Percentiles rank a stretch among this genome's conserved stretches.
Evolutionary conservation across 2,888 invertebrate genomes (phyloP).

Genomic region (Cosmia pyralina): DNA sequence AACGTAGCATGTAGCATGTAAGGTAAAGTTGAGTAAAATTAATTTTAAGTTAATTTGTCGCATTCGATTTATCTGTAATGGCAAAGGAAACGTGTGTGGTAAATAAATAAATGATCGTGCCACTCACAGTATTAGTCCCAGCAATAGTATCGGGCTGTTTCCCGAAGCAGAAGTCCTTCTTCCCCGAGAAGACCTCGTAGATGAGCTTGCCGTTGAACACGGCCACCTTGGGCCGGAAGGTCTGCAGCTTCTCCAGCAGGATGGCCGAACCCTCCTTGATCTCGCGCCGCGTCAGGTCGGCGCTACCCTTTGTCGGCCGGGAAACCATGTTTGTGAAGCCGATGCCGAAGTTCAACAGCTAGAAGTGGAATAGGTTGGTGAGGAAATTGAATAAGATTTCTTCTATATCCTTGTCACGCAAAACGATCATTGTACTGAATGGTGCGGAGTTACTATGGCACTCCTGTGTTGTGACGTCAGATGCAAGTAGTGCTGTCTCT

Average conservation of each 20-base stretch:
- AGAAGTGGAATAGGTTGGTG: conserved; percentile 47
- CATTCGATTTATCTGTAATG: no score
- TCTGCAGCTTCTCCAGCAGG: conserved; percentile 96
- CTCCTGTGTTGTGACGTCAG: neutral
- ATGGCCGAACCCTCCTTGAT: conserved; percentile 98
- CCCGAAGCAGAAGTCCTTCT: conserved; percentile 99
- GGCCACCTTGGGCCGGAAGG: conserved; percentile 98
- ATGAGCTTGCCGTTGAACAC: conserved; percentile 99
- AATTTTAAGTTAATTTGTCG: no score
- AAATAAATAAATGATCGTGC: no score
- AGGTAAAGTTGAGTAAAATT: no score
- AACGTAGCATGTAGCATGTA: no score
- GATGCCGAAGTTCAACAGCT: conserved; percentile 97
- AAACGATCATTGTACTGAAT: neutral
- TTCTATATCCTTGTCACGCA: no score
- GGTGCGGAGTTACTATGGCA: no score
- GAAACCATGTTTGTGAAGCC: conserved; percentile 99
- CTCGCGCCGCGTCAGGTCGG: conserved; percentile 97
- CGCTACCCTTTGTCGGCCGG: conserved; percentile 98
- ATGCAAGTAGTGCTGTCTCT: neutral
- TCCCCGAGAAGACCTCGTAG: conserved; percentile 99
- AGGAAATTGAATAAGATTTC: neutral
- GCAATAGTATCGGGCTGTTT: conserved; percentile 98
- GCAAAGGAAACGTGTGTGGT: no score
- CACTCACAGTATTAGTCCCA: conserved; percentile 97